Base-by-base conservation (phyloP, 2,113 vertebrate genomes). In the Ictalurus punctatus region DNA sequence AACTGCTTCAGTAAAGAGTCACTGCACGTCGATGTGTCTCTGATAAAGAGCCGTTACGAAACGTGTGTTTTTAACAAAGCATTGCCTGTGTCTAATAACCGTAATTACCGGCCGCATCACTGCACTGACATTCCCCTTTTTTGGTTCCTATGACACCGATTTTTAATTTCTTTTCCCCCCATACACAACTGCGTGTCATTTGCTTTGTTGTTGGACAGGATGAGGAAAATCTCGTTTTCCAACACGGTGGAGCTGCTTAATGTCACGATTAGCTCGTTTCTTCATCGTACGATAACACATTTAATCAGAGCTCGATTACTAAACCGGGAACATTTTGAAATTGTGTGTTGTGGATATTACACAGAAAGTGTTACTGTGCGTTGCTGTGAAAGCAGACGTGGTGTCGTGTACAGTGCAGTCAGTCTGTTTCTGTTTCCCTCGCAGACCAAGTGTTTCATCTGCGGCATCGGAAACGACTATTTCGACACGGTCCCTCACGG, bases 401-500 rank as follows among this genome's bases (percentile, higher is more conserved):
- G 6, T n/a, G 7, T 80, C 17, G 52, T 80, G 78, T 30, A 19
- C 63, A 34, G 23, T 54, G 63, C 40, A 10, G 34, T 9, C 54
- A 30, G 25, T 14, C 30, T 40, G 48, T 30, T 0, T 9, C 0
- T 90, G 25, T 91, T 89, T 91, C 61, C 92, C n/a, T 96, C 95
- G 78, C 91, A 99, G 98, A 99, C 98, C 0, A 99, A 99, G 92
- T 99, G 98, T 92, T 99, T 99, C 93, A 99, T 99, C 93, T 99
- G 98, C 92, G 98, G 98, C 63, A 99, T 99, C 86, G 98, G 98
- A 89, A 99, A 99, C 19, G 98, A 99, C 91, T 99, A 99, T 94
- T 99, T 99, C 79, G 98, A 99, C 94, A 99, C 98, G 0, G 98
- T 99, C 82, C 98, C 98, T n/a, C 98, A 99, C 10, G 98, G 98